phyloP scores from a whole-genome alignment of 2,113 vertebrate species.

The Neogobius melanostomus region DNA sequence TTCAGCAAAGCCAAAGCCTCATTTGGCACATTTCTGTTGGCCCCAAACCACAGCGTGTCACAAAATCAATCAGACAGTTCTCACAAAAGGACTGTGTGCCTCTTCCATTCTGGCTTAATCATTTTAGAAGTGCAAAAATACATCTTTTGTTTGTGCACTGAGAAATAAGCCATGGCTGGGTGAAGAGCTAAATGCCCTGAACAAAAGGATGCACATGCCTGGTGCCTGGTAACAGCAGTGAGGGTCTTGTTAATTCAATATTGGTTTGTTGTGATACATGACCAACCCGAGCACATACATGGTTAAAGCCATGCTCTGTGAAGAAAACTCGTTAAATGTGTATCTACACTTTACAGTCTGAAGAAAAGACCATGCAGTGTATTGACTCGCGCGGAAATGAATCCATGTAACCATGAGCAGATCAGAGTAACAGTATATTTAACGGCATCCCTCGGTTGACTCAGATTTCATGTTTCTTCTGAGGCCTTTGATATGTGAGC shows the following conservation, averaged over 20 bases:
- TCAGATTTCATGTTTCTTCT: conserved; percentile 46
- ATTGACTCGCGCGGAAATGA: conserved; percentile 31
- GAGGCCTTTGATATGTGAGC: conserved; percentile 38
- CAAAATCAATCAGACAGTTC: conserved; percentile 4
- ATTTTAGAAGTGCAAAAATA: conserved; percentile 3
- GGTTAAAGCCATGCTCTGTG: conserved; percentile 1
- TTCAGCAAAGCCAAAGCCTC: conserved; percentile 2
- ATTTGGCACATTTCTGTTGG: conserved; percentile 3
- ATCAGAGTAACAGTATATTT: conserved; percentile 25
- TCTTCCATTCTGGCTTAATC: background rate
- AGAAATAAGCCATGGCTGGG: background rate
- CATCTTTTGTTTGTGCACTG: conserved; percentile 10
- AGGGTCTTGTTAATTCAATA: conserved; percentile 25
- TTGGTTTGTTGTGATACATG: conserved; percentile 23
- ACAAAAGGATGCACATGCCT: conserved; percentile 19
- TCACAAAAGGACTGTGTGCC: background rate
- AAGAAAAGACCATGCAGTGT: conserved; percentile 17
- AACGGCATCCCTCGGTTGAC: conserved; percentile 15
- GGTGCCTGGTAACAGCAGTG: conserved; percentile 12
- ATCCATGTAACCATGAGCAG: conserved; percentile 35
- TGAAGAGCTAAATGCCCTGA: conserved; percentile 6
- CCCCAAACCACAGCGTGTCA: conserved; percentile 1
- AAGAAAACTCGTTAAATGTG: conserved; percentile 47
- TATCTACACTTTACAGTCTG: conserved; percentile 12
- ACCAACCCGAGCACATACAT: conserved; percentile 12